Evolutionary conservation across 2,797 vertebrate species (phyloP).

Genomic region (Ataeniobius toweri): DNA sequence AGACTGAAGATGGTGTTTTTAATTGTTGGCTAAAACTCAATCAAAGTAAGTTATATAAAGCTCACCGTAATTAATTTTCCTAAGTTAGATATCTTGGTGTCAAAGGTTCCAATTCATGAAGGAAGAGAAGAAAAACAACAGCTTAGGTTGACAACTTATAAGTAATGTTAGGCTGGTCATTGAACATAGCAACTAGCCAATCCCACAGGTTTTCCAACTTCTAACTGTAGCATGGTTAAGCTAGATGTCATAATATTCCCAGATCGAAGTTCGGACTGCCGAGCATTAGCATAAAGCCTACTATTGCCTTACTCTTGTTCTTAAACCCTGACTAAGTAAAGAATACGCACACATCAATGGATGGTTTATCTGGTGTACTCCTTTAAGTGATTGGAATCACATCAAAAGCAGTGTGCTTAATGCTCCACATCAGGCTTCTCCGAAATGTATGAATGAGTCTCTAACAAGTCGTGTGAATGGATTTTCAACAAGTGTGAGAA

Average conservation of each 20-base stretch:
- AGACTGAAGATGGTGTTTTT: too few species aligned
- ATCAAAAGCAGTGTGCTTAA: background rate
- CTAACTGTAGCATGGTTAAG: background rate
- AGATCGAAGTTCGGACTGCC: background rate
- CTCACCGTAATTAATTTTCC: too few species aligned
- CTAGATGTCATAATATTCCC: background rate
- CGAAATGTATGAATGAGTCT: conserved; percentile 29
- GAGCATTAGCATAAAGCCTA: background rate
- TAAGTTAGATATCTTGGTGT: background rate
- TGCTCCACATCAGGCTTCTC: conserved; percentile 11
- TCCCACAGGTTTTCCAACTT: background rate
- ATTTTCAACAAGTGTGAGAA: conserved; percentile 36
- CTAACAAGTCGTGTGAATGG: conserved; percentile 31
- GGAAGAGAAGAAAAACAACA: background rate
- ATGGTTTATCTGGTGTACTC: background rate
- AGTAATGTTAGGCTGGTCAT: background rate
- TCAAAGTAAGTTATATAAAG: too few species aligned
- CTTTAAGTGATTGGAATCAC: conserved; percentile 5
- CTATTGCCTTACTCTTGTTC: background rate
- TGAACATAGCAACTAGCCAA: background rate
- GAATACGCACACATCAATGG: background rate
- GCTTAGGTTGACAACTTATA: background rate
- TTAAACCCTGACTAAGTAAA: background rate
- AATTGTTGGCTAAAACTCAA: too few species aligned
- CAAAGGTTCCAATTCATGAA: background rate